Evolutionary conservation across 2,797 vertebrate species (phyloP).

Genomic region (Anguilla megastoma): DNA sequence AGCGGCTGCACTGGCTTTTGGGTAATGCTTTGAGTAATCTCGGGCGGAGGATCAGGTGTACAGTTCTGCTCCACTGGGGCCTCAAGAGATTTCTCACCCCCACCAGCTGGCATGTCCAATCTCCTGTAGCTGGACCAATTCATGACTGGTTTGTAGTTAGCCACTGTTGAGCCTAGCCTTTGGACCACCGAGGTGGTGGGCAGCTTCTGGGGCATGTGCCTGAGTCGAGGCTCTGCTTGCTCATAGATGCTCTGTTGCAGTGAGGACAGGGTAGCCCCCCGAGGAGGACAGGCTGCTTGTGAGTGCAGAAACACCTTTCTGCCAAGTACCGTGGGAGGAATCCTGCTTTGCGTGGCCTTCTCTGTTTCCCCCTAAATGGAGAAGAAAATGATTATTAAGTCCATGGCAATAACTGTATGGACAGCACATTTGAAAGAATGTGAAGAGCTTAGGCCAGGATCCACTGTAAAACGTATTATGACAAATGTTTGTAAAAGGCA

Average conservation of each 20-base stretch:
- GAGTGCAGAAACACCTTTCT: conserved; percentile 88
- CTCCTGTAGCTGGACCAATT: conserved; percentile 67
- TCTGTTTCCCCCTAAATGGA: conserved; percentile 83
- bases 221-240: conserved; percentile 67
- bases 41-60: conserved; percentile 76
- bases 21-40: conserved; percentile 72
- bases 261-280: conserved; percentile 66
- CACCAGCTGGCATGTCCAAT: conserved; percentile 55
- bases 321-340: conserved; percentile 86
- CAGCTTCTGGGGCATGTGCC: conserved; percentile 57
- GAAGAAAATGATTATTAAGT: neutral
- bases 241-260: conserved; percentile 79
- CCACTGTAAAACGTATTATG: neutral
- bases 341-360: conserved; percentile 83
- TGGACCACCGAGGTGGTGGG: conserved; percentile 57
- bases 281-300: conserved; percentile 62
- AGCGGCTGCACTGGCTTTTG: conserved; percentile 65
- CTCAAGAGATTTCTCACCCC: conserved; percentile 64
- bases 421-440: neutral
- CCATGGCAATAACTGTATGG: conserved; percentile 2
- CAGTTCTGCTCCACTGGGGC: conserved; percentile 68
- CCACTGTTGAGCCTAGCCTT: conserved; percentile 66
- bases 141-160: conserved; percentile 71
- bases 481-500: neutral
- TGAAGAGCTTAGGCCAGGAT: too few relatives aligned